Evolutionary conservation across 2,113 vertebrate genomes (phyloP), one percentile per base, ranked within the genome.

Genomic region (Scomber scombrus): DNA sequence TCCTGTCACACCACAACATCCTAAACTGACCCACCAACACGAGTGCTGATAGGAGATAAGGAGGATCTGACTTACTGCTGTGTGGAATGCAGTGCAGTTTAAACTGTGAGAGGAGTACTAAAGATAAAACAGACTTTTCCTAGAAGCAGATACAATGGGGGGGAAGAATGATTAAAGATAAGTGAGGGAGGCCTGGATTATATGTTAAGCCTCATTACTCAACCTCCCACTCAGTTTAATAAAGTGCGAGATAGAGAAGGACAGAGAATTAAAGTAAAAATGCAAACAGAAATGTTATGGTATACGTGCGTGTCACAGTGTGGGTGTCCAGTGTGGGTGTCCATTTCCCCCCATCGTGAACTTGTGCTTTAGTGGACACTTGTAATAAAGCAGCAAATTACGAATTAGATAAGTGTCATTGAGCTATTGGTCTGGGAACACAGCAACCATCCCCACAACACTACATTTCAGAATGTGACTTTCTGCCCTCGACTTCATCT

Each of bases 351-450:
- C 57, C 21, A n/a, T n/a, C 8, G 63, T 78, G 85, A 91, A 76
- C 83, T 57, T 6, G 4, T 46, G 63, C 75, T 66, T 71, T 55
- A 60, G 56, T 19, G 82, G 54, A 40, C 87, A 75, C 61, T 63
- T 67, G 64, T 82, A 84, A 82, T 82, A 85, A 89, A 86, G 80
- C 75, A 72, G 75, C 70, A 88, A 74, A 89, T 91, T 76, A 61
- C 69, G 78, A 91, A 90, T 89, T 91, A 89, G 81, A 87, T 89
- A 90, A 92, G 87, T 90, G 90, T 92, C 87, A 86, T 82, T 76
- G 85, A 91, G 78, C 71, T 75, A 77, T 89, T 64, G 75, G 82
- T 85, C 88, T 91, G 71, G 84, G 81, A 91, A 87, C 74, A 76
- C 74, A 84, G 79, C 69, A 89, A 86, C 75, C 80, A 68, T 45